Evolutionary conservation across 2,888 invertebrate species (phyloP).

Genomic region (Sicus ferrugineus): DNA sequence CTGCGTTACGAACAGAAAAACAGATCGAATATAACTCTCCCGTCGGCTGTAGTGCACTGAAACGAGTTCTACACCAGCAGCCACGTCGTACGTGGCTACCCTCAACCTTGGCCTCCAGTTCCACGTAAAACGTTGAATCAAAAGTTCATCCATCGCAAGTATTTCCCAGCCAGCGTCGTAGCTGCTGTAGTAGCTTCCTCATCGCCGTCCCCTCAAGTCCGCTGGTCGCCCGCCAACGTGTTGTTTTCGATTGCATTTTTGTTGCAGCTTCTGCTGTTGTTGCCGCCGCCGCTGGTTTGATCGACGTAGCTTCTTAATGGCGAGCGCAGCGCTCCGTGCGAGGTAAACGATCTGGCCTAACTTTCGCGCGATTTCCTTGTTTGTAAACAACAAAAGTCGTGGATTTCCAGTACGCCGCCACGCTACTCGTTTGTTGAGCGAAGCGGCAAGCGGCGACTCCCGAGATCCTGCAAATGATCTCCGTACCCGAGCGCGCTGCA

Average conservation of each 20-base stretch:
- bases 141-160: slow-evolving; percentile 22
- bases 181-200: neutral
- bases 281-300: neutral
- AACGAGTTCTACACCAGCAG: too few relatives aligned
- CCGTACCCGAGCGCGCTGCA: neutral
- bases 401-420: slow-evolving; percentile 32
- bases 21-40: too few relatives aligned
- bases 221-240: too few relatives aligned
- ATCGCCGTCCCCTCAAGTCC: neutral
- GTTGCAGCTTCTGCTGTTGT: slow-evolving; percentile 12
- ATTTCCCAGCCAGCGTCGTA: neutral
- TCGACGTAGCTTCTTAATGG: slow-evolving; percentile 21
- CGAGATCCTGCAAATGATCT: neutral
- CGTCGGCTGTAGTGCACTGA: too few relatives aligned
- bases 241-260: neutral
- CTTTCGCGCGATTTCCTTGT: slow-evolving; percentile 46
- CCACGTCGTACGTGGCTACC: neutral
- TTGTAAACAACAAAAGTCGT: slow-evolving; percentile 44
- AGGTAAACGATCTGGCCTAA: slow-evolving; percentile 44
- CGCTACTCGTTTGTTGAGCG: too few relatives aligned
- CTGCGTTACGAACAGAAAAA: too few relatives aligned
- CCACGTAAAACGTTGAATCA: slow-evolving; percentile 31
- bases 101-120: slow-evolving; percentile 23
- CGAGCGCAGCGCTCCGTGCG: slow-evolving; percentile 18
- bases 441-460: neutral